Conservation (phyloP, 2,888 invertebrate species). For the Pandemis corylana region DNA sequence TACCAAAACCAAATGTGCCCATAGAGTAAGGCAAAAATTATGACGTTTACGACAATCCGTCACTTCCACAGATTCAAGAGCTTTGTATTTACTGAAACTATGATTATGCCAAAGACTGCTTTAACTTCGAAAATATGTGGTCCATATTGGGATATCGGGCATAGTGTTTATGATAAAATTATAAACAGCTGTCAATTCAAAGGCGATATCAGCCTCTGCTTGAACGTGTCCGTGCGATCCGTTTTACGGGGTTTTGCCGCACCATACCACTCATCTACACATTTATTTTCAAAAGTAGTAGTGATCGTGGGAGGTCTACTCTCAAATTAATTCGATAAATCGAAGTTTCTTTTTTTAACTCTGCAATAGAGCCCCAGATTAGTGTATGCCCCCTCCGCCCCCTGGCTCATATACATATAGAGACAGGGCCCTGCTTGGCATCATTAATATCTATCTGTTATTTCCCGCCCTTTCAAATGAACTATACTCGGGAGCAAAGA, state of each 20-base stretch:
- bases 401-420: too few species aligned
- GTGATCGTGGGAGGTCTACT: too few species aligned
- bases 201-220: constrained; percentile 17
- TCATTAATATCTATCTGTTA: too few species aligned
- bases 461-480: too few species aligned
- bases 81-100: not conserved
- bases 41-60: constrained; percentile 40
- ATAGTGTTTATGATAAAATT: not conserved
- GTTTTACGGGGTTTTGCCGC: constrained; percentile 19
- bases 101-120: not conserved
- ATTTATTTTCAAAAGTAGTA: too few species aligned
- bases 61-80: constrained; percentile 36
- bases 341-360: too few species aligned
- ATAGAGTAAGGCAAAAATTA: constrained; percentile 39
- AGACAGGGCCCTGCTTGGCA: too few species aligned
- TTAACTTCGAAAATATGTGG: not conserved
- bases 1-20: constrained; percentile 40
- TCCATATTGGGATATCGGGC: not conserved
- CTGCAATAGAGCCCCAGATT: too few species aligned
- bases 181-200: constrained; percentile 30
- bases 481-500: too few species aligned
- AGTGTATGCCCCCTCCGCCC: too few species aligned
- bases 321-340: too few species aligned
- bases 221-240: constrained; percentile 21
- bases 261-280: too few species aligned